Conservation (phyloP, 1,140 invertebrate genomes). For the Trachymyrmex cornetzi region DNA sequence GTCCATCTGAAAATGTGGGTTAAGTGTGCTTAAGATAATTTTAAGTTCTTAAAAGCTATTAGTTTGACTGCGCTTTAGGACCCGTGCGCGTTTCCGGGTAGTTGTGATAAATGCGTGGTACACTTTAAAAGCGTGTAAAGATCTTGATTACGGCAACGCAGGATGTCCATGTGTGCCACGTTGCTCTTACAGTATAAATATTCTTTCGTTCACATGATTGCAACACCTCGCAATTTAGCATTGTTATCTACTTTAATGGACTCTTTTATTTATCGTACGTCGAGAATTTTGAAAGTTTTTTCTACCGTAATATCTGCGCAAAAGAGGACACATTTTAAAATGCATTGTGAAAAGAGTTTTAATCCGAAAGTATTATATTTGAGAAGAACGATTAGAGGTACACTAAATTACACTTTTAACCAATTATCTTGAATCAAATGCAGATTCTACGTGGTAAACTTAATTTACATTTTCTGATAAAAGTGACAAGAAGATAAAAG, state of each 20-base stretch:
- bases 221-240: conserved; percentile 37
- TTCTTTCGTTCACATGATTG: conserved; percentile 39
- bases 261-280: conserved; percentile 14
- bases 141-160: conserved; percentile 25
- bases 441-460: neutral
- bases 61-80: conserved; percentile 65
- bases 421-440: conserved; percentile 1
- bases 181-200: conserved; percentile 35
- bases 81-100: neutral
- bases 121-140: conserved; percentile 42
- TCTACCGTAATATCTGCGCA: conserved; percentile 9
- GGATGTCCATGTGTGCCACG: conserved; percentile 6
- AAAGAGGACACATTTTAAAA: neutral
- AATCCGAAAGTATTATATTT: conserved; percentile 26
- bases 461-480: neutral
- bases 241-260: conserved; percentile 33
- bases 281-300: conserved; percentile 34
- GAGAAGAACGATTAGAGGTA: neutral
- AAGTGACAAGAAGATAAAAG: neutral
- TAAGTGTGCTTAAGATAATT: conserved; percentile 81
- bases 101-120: conserved; percentile 16
- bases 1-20: conserved; percentile 80
- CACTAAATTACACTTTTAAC: neutral
- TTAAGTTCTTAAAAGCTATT: conserved; percentile 79
- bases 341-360: conserved; percentile 9